Conservation (phyloP, 2,888 invertebrate species). For the Branchipolynoe longqiensis region DNA sequence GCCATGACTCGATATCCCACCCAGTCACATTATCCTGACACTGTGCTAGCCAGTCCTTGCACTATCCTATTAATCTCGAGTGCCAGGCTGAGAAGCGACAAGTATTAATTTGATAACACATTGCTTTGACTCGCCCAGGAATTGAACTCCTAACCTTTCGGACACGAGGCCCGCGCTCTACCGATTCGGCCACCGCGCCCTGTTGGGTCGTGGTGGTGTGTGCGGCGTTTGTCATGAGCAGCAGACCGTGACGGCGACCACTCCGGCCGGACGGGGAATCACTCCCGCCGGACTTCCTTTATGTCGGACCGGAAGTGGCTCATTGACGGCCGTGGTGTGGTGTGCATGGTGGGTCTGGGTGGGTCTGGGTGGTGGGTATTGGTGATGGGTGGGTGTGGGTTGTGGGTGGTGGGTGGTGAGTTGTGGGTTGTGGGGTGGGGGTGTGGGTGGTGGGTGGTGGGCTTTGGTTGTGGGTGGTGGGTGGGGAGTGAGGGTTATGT, state of each 20-base stretch:
- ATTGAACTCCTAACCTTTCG: too few relatives aligned
- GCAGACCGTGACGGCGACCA: constrained; percentile 13
- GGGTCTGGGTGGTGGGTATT: background rate
- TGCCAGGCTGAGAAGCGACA: too few relatives aligned
- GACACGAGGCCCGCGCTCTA: too few relatives aligned
- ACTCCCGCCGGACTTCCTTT: background rate
- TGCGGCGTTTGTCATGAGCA: background rate
- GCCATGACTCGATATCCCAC: too few relatives aligned
- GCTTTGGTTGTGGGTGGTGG: background rate
- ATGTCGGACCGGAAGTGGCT: background rate
- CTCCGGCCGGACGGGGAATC: constrained; percentile 4
- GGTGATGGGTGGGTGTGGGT: background rate
- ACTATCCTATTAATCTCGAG: too few relatives aligned
- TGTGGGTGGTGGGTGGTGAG: background rate
- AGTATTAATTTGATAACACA: too few relatives aligned
- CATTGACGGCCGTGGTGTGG: background rate
- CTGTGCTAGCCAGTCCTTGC: too few relatives aligned
- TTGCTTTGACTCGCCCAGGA: too few relatives aligned
- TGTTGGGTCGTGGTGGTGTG: too few relatives aligned
- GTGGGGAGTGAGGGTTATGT: background rate
- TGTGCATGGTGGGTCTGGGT: background rate
- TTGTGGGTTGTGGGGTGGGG: background rate
- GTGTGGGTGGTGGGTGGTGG: background rate
- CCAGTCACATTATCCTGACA: too few relatives aligned
- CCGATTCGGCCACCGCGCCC: too few relatives aligned